phyloP scores from a whole-genome alignment of 2,888 invertebrate species.

The Nysson spinosus region DNA sequence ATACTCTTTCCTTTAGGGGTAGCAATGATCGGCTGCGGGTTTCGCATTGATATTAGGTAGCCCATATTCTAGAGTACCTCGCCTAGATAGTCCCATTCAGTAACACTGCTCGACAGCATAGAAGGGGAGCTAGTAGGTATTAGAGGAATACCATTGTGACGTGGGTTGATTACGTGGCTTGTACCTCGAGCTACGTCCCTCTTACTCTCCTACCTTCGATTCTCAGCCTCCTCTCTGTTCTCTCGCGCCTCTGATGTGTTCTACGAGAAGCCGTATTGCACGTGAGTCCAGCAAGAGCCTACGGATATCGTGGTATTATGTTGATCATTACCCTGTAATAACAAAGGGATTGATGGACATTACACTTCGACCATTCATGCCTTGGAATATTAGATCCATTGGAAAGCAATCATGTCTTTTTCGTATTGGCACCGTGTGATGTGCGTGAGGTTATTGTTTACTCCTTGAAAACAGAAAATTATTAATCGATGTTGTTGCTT shows the following conservation, averaged over 20 bases:
- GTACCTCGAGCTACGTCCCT: conserved; percentile 26
- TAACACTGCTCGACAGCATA: conserved; percentile 42
- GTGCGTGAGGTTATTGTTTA: no score
- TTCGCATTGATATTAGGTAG: conserved; percentile 40
- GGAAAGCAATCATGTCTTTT: no score
- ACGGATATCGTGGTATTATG: conserved; percentile 37
- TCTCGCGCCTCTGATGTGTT: conserved; percentile 27
- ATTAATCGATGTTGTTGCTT: background rate
- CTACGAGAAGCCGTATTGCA: conserved; percentile 32
- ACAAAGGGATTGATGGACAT: conserved; percentile 45
- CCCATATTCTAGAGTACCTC: conserved; percentile 45
- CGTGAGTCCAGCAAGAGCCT: conserved; percentile 9
- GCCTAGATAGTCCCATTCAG: conserved; percentile 51
- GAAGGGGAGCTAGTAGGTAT: conserved; percentile 34
- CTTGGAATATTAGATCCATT: no score
- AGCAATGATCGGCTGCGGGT: conserved; percentile 52
- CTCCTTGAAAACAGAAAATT: no score
- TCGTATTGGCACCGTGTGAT: no score
- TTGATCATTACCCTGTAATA: conserved; percentile 41
- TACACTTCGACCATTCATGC: no score
- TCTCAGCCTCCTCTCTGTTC: conserved; percentile 2
- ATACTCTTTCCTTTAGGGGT: conserved; percentile 28
- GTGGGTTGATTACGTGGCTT: conserved; percentile 55
- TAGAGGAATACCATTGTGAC: conserved; percentile 60
- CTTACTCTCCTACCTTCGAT: conserved; percentile 19